Conservation (phyloP, 2,113 vertebrate species). For the Arenaria interpres region DNA sequence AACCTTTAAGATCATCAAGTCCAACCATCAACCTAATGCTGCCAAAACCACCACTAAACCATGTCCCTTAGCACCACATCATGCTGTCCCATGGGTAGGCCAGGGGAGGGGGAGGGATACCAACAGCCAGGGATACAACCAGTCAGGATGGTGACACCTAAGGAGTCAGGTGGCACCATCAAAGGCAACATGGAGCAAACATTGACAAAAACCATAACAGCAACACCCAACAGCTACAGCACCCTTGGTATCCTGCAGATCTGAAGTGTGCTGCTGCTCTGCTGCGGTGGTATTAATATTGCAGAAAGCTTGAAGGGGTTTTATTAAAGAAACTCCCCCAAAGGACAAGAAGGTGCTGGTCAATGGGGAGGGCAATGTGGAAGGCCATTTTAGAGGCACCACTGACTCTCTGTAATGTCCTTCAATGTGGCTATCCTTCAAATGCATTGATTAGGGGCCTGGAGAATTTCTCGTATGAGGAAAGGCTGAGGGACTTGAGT, state of each 20-base stretch:
- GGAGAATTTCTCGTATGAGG: no score
- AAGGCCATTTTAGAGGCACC: background rate
- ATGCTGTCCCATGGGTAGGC: rapidly evolving
- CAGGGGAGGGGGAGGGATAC: background rate
- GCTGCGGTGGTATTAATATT: background rate
- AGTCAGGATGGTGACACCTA: background rate
- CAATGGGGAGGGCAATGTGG: background rate
- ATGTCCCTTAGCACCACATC: background rate
- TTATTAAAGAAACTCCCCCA: background rate
- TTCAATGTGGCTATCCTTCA: background rate
- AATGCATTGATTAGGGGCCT: no score
- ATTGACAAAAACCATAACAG: background rate
- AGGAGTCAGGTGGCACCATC: background rate
- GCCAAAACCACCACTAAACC: background rate
- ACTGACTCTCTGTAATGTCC: background rate
- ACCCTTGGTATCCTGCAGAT: rapidly evolving
- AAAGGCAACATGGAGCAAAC: background rate
- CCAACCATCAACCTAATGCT: background rate
- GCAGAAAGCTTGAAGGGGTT: background rate
- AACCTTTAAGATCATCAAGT: background rate
- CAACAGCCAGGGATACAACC: background rate
- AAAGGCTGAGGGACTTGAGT: no score
- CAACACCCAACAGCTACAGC: background rate
- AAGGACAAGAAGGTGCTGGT: background rate
- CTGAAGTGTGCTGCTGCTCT: background rate